Percentiles rank a stretch among this genome's conserved stretches.
Evolutionary conservation across 2,888 invertebrate genomes (phyloP).

Genomic region (Zygaena filipendulae): DNA sequence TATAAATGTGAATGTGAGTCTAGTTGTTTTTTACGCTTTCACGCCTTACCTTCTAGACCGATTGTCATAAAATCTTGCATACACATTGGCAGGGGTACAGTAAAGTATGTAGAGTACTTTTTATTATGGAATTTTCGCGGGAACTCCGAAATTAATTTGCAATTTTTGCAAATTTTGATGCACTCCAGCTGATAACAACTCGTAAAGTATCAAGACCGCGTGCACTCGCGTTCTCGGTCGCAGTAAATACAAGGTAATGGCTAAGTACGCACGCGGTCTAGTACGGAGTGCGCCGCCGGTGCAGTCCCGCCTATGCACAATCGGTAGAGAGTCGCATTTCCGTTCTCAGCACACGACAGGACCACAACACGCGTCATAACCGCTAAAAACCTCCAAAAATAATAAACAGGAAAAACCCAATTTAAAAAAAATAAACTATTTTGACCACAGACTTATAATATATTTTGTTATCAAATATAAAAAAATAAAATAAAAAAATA

Average conservation of each 20-base stretch:
- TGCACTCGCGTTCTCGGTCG: slow-evolving; percentile 33
- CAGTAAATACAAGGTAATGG: slow-evolving; percentile 70
- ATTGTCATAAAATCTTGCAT: too few species aligned
- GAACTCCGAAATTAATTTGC: too few species aligned
- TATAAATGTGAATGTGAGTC: too few species aligned
- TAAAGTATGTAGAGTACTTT: too few species aligned
- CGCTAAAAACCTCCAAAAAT: slow-evolving; percentile 52
- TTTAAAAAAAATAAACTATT: slow-evolving; percentile 33
- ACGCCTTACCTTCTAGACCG: too few species aligned
- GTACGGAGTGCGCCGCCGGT: slow-evolving; percentile 65
- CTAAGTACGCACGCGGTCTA: slow-evolving; percentile 68
- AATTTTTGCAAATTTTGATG: too few species aligned
- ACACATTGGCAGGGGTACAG: too few species aligned
- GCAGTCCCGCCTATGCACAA: slow-evolving; percentile 69
- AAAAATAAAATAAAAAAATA: slow-evolving; percentile 33
- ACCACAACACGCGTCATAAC: slow-evolving; percentile 57
- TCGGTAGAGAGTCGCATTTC: slow-evolving; percentile 61
- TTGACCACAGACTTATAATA: slow-evolving; percentile 52
- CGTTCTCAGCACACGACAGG: slow-evolving; percentile 42
- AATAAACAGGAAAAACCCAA: slow-evolving; percentile 33
- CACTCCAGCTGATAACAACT: too few species aligned
- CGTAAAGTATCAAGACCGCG: slow-evolving; percentile 44
- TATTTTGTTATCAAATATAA: slow-evolving; percentile 49
- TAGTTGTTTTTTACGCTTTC: too few species aligned
- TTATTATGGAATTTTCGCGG: too few species aligned